Conservation (phyloP, 2,797 vertebrate species). For the Trematomus bernacchii region DNA sequence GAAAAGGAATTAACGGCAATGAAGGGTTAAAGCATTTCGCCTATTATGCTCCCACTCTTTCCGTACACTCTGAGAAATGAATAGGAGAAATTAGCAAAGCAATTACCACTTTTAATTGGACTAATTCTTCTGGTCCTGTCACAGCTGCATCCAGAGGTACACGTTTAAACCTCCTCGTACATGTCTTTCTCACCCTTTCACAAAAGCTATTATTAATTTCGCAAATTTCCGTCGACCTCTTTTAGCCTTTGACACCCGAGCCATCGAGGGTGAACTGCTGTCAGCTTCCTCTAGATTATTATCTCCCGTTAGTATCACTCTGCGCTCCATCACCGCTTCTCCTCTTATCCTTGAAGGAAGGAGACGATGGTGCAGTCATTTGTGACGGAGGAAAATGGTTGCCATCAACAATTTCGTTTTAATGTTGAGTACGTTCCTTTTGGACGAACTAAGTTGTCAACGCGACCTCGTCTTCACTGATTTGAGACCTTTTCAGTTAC, state of each 20-base stretch:
- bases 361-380: conserved; percentile 46
- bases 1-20: conserved; percentile 47
- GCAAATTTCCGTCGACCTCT: conserved; percentile 80
- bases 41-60: conserved; percentile 84
- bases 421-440: conserved; percentile 36
- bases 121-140: conserved; percentile 86
- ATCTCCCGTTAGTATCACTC: conserved; percentile 61
- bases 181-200: conserved; percentile 73
- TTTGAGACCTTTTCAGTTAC: not conserved
- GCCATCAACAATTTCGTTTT: conserved; percentile 53
- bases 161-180: conserved; percentile 64
- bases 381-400: conserved; percentile 35
- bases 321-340: conserved; percentile 43
- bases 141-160: conserved; percentile 83
- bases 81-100: conserved; percentile 88
- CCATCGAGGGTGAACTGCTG: conserved; percentile 78
- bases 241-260: conserved; percentile 86
- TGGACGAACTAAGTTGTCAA: conserved; percentile 27
- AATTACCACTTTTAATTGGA: conserved; percentile 90
- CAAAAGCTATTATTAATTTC: conserved; percentile 86
- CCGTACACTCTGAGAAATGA: conserved; percentile 84
- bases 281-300: conserved; percentile 80
- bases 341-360: conserved; percentile 39
- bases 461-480: not conserved
- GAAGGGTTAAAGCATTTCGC: conserved; percentile 83